Evolutionary conservation across 1,140 invertebrate genomes (phyloP).

Genomic region (Cylas formicarius): DNA sequence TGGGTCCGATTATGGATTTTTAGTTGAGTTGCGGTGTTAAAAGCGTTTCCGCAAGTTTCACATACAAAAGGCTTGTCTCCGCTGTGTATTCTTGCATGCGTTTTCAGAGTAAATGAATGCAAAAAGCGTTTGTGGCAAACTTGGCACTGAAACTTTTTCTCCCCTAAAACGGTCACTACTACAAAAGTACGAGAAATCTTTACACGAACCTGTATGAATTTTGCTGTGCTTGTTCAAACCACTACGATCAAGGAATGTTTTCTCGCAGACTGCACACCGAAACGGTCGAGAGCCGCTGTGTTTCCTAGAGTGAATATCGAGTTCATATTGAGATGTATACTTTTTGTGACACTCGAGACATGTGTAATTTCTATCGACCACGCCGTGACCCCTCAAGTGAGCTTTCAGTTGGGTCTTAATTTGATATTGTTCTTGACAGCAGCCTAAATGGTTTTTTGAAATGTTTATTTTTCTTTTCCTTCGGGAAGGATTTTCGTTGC

Average conservation of each 20-base stretch:
- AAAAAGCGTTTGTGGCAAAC: constrained; percentile 53
- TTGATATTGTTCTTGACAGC: constrained; percentile 4
- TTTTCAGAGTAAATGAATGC: constrained; percentile 31
- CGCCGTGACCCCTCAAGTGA: constrained; percentile 11
- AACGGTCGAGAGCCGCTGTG: constrained; percentile 45
- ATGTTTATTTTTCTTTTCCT: too few relatives aligned
- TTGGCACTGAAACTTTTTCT: constrained; percentile 43
- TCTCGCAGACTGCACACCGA: constrained; percentile 57
- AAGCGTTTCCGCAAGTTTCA: constrained; percentile 47
- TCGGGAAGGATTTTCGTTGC: too few relatives aligned
- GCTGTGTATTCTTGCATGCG: constrained; percentile 43
- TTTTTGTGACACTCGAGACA: constrained; percentile 19
- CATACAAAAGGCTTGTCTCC: constrained; percentile 35
- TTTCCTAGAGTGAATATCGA: constrained; percentile 24
- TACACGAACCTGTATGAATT: constrained; percentile 53
- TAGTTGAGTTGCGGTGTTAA: constrained; percentile 55
- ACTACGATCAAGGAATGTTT: constrained; percentile 63
- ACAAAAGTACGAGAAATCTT: neutral
- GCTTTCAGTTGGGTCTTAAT: neutral
- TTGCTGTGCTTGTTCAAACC: constrained; percentile 58
- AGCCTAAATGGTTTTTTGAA: too few relatives aligned
- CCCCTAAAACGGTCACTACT: constrained; percentile 31
- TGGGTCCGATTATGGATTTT: constrained; percentile 43
- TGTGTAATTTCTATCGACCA: constrained; percentile 8
- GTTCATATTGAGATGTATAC: constrained; percentile 22